A percentile compares a stretch with the other conserved stretches of the same genome.
phyloP scores from a whole-genome alignment of 2,113 vertebrate species.

The Ameiurus melas region DNA sequence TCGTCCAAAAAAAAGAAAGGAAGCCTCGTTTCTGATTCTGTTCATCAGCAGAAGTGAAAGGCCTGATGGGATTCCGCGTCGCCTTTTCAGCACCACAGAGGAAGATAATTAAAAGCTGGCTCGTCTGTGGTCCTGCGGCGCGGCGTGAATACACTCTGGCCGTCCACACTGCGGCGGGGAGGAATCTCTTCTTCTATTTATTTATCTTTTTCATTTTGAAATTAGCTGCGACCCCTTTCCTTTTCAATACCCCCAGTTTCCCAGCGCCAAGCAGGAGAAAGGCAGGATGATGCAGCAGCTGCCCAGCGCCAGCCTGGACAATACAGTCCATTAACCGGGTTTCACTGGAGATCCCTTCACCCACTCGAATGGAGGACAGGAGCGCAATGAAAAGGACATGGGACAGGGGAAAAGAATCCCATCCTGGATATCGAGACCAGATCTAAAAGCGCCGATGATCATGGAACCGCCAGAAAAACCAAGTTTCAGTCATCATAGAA shows the following conservation, averaged over 20 bases:
- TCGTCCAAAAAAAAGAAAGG: neutral
- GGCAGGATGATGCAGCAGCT: conserved; percentile 46
- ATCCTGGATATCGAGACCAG: neutral
- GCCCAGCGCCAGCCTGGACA: conserved; percentile 41
- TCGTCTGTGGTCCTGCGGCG: neutral
- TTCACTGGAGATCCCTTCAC: neutral
- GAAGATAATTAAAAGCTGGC: conserved; percentile 19
- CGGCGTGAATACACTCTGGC: conserved; percentile 12
- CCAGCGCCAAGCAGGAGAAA: conserved; percentile 34
- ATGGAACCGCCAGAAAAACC: neutral
- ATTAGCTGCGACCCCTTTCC: conserved; percentile 39
- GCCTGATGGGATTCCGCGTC: conserved; percentile 31
- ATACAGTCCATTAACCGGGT: conserved; percentile 38
- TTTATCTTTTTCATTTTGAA: neutral
- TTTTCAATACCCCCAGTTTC: conserved; percentile 35
- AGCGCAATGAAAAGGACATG: neutral
- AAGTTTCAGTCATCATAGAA: neutral
- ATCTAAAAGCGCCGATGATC: neutral
- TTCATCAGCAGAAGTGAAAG: conserved; percentile 28
- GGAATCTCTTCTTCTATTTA: neutral
- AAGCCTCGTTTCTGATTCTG: conserved; percentile 8
- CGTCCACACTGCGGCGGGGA: neutral
- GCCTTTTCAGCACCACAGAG: conserved; percentile 1
- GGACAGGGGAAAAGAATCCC: conserved; percentile 5
- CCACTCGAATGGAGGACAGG: neutral